These are phyloP conservation scores for Drosophila cognata DNA, from an alignment of 2,888 invertebrate species.

Conservation along the genomic window DNA sequence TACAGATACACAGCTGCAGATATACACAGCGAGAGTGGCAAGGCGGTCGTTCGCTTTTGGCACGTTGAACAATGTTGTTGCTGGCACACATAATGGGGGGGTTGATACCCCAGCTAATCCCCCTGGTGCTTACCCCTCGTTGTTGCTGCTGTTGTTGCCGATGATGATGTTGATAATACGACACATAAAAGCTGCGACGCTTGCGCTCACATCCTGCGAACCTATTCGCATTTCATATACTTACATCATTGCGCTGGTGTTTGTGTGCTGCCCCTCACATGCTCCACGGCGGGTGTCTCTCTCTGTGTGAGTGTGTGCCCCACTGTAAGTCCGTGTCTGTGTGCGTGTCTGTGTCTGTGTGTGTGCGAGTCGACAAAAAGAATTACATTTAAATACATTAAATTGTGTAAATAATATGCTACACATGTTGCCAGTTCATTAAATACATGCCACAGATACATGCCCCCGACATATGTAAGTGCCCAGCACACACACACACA, in stretches of 20 bases:
- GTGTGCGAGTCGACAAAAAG: conserved; percentile 46
- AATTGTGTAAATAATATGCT: conserved; percentile 81
- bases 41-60: neutral
- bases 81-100: conserved; percentile 13
- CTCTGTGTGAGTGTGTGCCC: conserved; percentile 1
- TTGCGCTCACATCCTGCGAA: conserved; percentile 80
- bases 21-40: conserved; percentile 15
- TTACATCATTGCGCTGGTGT: conserved; percentile 82
- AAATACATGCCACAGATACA: conserved; percentile 79
- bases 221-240: conserved; percentile 84
- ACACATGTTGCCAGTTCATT: conserved; percentile 81
- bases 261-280: conserved; percentile 58
- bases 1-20: conserved; percentile 1
- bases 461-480: conserved; percentile 62
- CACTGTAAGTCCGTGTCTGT: conserved; percentile 13
- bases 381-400: conserved; percentile 81
- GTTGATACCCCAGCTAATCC: conserved; percentile 53
- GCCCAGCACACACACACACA: conserved; percentile 24
- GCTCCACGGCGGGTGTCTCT: conserved; percentile 1
- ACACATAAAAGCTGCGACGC: conserved; percentile 69
- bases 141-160: conserved; percentile 29
- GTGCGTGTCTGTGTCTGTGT: conserved; percentile 21
- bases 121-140: conserved; percentile 34
- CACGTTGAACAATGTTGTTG: conserved; percentile 12
- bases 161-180: conserved; percentile 63